phyloP scores from a whole-genome alignment of 92 coral and sea anemone species.

The Bergia sp. region DNA sequence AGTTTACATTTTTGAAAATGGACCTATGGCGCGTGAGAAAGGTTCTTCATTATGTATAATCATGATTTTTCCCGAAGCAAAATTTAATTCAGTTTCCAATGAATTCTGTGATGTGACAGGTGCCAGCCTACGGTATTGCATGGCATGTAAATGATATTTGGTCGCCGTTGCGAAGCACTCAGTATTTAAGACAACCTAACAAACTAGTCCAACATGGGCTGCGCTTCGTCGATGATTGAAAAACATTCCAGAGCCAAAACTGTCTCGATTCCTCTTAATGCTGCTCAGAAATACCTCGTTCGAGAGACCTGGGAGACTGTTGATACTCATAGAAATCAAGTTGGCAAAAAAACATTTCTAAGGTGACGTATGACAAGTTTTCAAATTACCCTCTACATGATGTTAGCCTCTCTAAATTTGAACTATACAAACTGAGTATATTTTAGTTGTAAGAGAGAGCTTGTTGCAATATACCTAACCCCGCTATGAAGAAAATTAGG shows the following conservation, averaged over 20 bases:
- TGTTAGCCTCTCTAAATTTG: neutral
- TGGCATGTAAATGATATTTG: neutral
- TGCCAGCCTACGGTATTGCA: neutral
- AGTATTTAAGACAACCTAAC: neutral
- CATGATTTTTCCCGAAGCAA: neutral
- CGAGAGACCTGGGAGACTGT: conserved; percentile 88
- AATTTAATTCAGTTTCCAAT: conserved; percentile 5
- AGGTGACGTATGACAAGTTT: conserved; percentile 49
- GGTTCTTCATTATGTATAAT: neutral
- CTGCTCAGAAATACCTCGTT: conserved; percentile 80
- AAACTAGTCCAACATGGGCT: conserved; percentile 49
- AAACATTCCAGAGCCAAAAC: conserved; percentile 24
- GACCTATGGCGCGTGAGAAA: neutral
- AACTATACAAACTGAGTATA: neutral
- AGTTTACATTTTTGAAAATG: neutral
- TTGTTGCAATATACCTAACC: neutral
- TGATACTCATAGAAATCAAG: conserved; percentile 57
- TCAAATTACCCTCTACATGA: neutral
- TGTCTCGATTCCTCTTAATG: conserved; percentile 24
- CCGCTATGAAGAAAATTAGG: neutral
- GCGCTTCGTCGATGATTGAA: conserved; percentile 41
- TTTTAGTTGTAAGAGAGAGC: neutral
- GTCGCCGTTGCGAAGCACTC: neutral
- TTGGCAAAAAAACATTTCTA: conserved; percentile 79
- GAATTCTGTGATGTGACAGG: conserved; percentile 14